Evolutionary conservation across 2,113 vertebrate genomes (phyloP).

Genomic region (Pterophyllum scalare): DNA sequence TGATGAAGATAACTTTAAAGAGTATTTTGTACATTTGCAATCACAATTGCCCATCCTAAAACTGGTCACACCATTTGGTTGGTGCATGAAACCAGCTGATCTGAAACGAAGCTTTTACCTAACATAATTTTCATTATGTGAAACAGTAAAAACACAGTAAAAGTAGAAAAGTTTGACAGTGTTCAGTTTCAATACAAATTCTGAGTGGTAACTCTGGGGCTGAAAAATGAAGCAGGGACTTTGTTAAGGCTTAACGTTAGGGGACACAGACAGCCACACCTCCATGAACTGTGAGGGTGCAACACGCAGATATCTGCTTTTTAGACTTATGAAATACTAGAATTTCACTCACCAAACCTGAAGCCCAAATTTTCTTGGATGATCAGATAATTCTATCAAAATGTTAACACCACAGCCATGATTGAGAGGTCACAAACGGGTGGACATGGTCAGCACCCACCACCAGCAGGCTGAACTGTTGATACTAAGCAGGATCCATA

Average conservation of each 20-base stretch:
- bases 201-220: too few species aligned
- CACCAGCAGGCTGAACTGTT: neutral
- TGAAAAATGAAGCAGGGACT: too few species aligned
- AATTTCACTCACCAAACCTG: neutral
- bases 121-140: neutral
- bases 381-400: neutral
- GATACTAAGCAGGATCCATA: neutral
- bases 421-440: neutral
- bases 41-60: neutral
- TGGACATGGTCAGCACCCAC: neutral
- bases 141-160: neutral
- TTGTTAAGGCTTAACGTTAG: too few species aligned
- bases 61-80: neutral
- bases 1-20: rapidly evolving
- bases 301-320: neutral
- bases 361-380: neutral
- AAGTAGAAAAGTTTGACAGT: neutral
- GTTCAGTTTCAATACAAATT: neutral
- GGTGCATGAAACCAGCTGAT: neutral
- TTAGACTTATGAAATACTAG: neutral
- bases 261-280: too few species aligned
- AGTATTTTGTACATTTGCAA: neutral
- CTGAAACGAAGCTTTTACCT: neutral
- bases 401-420: neutral
- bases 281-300: neutral